Evolutionary conservation across 2,113 vertebrate genomes (phyloP), one percentile per base, ranked within the genome.

Genomic region (Nanorana parkeri): DNA sequence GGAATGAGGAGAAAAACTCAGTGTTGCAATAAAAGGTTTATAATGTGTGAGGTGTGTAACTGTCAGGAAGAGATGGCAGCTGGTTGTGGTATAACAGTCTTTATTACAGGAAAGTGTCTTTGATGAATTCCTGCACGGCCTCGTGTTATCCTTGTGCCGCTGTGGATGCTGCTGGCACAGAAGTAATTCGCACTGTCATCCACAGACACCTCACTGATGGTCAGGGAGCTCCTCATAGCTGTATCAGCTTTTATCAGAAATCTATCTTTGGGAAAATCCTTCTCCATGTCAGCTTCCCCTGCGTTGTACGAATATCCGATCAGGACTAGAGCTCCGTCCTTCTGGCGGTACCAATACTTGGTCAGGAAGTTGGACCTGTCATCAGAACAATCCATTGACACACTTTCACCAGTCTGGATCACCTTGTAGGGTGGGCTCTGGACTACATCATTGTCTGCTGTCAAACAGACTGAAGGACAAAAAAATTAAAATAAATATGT

Each of bases 101-200:
- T 36, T 36, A 36, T 6, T 36, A 36, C 4, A 6, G 1, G 32
- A 36, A 36, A 36, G 32, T 36, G 5, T 36, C 32, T 32, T 32
- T 36, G 32, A 36, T 36, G 5, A 20, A 32, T 15, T 80, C 63
- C 56, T 63, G 55, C 56, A 80, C 67, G 63, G 56, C 10, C 67
- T 72, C 32, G 4, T 29, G 21, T 32, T 26, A 16, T 21, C 13
- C 1, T 24, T 28, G 56, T 71, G 36, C 24, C 58, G 4, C 79
- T 74, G 79, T 81, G 79, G 58, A 65, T 65, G 68, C 79, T 81
- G 26, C 68, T 74, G 15, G 79, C 68, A 66, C 79, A 81, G 28
- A 55, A 81, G 66, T 81, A 81, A 17, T 36, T 47, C 0, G 79
- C 79, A 1, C 58, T 19, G 20, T 79, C 77, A 3, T 52, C 20